Evolutionary conservation across 2,113 vertebrate species (phyloP).

Genomic region (Puntigrus tetrazona): DNA sequence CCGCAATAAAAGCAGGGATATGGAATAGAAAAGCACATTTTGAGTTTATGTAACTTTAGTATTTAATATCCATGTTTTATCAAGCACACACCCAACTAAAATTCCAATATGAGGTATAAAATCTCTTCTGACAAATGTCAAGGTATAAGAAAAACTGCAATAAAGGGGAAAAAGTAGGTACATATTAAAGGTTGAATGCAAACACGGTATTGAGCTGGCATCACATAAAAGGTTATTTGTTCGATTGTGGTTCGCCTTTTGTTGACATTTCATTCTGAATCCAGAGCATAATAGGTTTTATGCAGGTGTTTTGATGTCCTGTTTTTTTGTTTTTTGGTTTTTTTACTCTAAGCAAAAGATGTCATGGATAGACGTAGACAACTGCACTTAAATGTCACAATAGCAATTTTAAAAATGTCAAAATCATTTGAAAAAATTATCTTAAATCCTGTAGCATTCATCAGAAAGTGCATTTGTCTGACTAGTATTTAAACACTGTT

Average conservation of each 20-base stretch:
- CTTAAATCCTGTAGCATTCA: background rate
- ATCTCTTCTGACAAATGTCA: constrained; percentile 67
- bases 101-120: constrained; percentile 26
- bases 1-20: background rate
- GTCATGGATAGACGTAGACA: background rate
- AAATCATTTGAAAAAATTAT: background rate
- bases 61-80: background rate
- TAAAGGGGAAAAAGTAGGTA: constrained; percentile 25
- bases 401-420: constrained; percentile 14
- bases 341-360: background rate
- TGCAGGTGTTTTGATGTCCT: constrained; percentile 57
- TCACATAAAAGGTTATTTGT: constrained; percentile 63
- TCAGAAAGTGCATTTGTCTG: background rate
- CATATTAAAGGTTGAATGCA: constrained; percentile 44
- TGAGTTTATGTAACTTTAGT: background rate
- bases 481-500: background rate
- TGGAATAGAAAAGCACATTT: background rate
- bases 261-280: constrained; percentile 66
- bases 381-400: constrained; percentile 8
- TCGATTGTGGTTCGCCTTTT: constrained; percentile 55
- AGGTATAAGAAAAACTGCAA: constrained; percentile 11
- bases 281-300: constrained; percentile 57
- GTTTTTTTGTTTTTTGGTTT: constrained; percentile 6
- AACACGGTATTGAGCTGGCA: constrained; percentile 35
- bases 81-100: background rate